These are phyloP conservation scores for Damaliscus lunatus DNA, from an alignment of 2,113 vertebrate genomes.

Conservation along the genomic window DNA sequence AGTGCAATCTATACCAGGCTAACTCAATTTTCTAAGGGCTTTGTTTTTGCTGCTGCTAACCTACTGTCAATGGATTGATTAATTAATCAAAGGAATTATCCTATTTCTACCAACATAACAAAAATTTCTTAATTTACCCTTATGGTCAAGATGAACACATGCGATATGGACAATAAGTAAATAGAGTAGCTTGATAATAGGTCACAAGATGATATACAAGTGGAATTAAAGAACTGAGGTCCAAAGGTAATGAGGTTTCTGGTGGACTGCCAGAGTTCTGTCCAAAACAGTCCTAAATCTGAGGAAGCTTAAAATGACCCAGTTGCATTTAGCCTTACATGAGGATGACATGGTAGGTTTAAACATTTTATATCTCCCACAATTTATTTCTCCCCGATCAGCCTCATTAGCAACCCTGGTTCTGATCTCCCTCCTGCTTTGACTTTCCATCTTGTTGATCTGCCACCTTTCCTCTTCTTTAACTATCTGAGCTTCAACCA, in stretches of 20 bases:
- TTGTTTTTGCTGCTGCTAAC: not conserved
- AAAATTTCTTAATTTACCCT: not conserved
- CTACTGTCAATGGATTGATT: not conserved
- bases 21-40: not conserved
- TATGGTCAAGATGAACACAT: not conserved
- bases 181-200: not conserved
- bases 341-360: not conserved
- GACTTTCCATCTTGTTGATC: not conserved
- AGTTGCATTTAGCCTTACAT: not conserved
- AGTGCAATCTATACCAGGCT: not conserved
- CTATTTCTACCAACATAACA: not conserved
- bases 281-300: not conserved
- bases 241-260: not conserved
- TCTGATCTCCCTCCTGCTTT: not conserved
- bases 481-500: not conserved
- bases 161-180: not conserved
- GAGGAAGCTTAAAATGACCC: not conserved
- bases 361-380: not conserved
- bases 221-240: not conserved
- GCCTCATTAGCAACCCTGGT: not conserved
- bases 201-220: not conserved
- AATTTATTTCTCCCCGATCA: not conserved
- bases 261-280: not conserved
- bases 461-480: not conserved
- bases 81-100: not conserved